phyloP scores from a whole-genome alignment of 2,113 vertebrate genomes.

The Malurus melanocephalus region DNA sequence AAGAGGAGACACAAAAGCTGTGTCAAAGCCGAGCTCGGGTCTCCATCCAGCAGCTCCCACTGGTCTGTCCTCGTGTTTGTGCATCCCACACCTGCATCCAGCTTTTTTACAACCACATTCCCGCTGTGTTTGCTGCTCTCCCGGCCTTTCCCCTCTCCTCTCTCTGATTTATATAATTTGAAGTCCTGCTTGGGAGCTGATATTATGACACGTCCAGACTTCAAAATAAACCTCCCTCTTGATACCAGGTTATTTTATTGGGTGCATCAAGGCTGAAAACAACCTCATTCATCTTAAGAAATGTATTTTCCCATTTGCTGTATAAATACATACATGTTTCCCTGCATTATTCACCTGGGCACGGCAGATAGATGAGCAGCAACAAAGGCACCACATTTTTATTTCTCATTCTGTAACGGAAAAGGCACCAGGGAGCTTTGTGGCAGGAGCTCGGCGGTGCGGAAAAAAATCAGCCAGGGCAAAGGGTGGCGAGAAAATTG shows the following conservation, averaged over 20 bases:
- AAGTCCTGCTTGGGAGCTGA: constrained; percentile 62
- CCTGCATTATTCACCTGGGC: constrained; percentile 63
- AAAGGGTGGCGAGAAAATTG: neutral
- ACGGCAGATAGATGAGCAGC: constrained; percentile 55
- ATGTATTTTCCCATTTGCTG: constrained; percentile 68
- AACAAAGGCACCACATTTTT: constrained; percentile 45
- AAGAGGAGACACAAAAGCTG: neutral
- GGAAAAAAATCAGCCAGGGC: constrained; percentile 32
- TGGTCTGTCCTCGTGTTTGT: neutral
- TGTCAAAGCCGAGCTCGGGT: neutral
- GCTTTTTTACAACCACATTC: neutral
- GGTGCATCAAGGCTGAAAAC: constrained; percentile 65
- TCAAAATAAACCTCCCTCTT: constrained; percentile 73
- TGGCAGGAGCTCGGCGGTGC: neutral
- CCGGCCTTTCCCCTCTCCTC: constrained; percentile 50
- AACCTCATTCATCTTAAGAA: constrained; percentile 70
- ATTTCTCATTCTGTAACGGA: constrained; percentile 52
- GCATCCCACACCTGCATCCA: neutral
- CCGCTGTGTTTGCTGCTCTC: neutral
- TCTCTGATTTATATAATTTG: constrained; percentile 57
- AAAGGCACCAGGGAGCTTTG: constrained; percentile 38
- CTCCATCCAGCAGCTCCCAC: neutral
- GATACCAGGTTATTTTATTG: constrained; percentile 67
- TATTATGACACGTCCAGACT: constrained; percentile 64
- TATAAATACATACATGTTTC: constrained; percentile 70